Evolutionary conservation across 2,113 vertebrate species (phyloP), one percentile per base, ranked within the genome.

Genomic region (Propithecus coquereli): DNA sequence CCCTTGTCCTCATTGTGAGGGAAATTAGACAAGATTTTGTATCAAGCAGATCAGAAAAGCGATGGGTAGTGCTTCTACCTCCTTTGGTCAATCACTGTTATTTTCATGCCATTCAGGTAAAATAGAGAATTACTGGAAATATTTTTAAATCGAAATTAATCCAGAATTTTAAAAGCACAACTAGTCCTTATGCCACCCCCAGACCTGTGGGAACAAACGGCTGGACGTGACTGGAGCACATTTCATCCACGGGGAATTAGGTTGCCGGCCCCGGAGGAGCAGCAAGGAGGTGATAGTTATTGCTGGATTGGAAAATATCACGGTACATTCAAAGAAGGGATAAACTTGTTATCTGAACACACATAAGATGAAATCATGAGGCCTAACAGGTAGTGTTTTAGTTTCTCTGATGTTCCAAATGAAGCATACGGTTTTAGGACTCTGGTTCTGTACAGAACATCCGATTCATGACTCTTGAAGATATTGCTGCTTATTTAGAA

Each of bases 221-320:
- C 8, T 2, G 68, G 37, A 0, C 25, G 18, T 30, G 5, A 16
- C 0, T 7, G 4, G 23, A 50, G 17, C 14, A 25, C 34, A 23
- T 23, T 52, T 40, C 40, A 17, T 27, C 30, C 54, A 4, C 43
- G 23, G 43, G 68, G 54, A 52, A 50, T 13, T 7, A 17, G 54
- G 17, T 13, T 2, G 9, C 4, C 23, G 8, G 5, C 11, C 47
- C 50, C 11, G 30, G 47, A 61, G 59, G 70, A 20, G 84, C 17
- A 65, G 6, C n/a, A 14, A 77, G n/a, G 61, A 14, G 47, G 16
- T 8, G 32, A 22, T 7, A 25, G 34, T 16, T 37, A 37, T 30
- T 73, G 52, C 18, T 65, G 30, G 61, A 17, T 63, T 40, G 54
- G 54, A 32, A 32, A 92, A 83, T 14, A 59, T 71, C 52, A 22